A percentile compares a stretch with the other conserved stretches of the same genome.
phyloP scores from a whole-genome alignment of 2,888 invertebrate species.

The Leuctra nigra region DNA sequence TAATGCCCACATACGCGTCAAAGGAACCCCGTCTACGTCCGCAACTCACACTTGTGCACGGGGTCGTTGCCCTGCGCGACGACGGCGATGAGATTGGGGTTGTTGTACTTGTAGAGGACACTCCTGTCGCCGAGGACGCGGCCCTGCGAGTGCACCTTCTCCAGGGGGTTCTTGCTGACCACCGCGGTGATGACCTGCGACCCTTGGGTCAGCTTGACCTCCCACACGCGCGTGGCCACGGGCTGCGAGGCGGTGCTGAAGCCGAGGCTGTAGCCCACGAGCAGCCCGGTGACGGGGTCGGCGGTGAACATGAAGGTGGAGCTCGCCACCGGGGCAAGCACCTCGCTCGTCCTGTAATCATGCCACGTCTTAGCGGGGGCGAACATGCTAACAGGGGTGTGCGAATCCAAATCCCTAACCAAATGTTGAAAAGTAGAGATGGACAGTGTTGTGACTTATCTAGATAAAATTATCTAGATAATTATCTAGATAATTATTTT shows the following conservation, averaged over 20 bases:
- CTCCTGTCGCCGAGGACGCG: conserved; percentile 91
- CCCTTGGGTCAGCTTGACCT: conserved; percentile 51
- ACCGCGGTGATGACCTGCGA: conserved; percentile 55
- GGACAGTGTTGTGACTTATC: too few species aligned
- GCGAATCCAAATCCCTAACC: too few species aligned
- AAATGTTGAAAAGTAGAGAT: too few species aligned
- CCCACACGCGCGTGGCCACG: conserved; percentile 64
- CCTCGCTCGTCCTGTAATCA: conserved; percentile 43
- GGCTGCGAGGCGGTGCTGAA: conserved; percentile 48
- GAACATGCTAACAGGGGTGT: too few species aligned
- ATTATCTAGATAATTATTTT: too few species aligned
- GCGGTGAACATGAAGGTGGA: conserved; percentile 59
- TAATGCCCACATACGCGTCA: too few species aligned
- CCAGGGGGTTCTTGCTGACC: conserved; percentile 57
- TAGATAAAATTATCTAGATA: too few species aligned
- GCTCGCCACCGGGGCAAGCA: conserved; percentile 46
- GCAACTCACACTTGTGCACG: conserved; percentile 64
- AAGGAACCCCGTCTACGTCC: too few species aligned
- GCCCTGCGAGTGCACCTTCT: conserved; percentile 89
- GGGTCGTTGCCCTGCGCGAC: conserved; percentile 70
- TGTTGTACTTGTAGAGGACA: conserved; percentile 96
- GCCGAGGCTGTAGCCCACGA: conserved; percentile 56
- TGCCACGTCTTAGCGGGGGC: too few species aligned
- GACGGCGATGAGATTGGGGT: conserved; percentile 91
- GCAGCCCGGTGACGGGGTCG: conserved; percentile 48